Conservation (phyloP, 2,888 invertebrate genomes). For the Eretmocerus hayati region DNA sequence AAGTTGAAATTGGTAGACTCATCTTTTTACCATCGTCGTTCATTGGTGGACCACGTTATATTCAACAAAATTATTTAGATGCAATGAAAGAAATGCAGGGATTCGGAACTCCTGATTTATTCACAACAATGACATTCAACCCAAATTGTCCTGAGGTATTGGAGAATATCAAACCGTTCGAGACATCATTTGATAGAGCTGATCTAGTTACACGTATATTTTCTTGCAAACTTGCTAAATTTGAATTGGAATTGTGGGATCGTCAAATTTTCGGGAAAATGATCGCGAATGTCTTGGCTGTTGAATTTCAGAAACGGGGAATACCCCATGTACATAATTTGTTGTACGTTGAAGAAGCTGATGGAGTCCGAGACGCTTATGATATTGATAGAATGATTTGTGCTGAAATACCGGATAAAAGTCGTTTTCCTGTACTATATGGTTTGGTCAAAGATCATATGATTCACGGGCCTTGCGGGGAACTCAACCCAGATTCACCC, state of each 20-base stretch:
- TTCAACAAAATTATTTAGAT: constrained; percentile 5
- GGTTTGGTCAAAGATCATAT: constrained; percentile 1
- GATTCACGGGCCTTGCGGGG: constrained; percentile 5
- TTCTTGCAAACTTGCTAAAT: neutral
- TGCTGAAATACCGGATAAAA: neutral
- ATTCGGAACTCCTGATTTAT: neutral
- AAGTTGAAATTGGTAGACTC: constrained; percentile 1
- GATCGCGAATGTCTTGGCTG: neutral
- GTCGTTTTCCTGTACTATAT: neutral
- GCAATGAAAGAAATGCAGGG: neutral
- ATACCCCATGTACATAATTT: neutral
- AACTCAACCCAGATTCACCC: neutral
- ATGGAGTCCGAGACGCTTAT: neutral
- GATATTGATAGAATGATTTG: neutral
- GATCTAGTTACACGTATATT: neutral
- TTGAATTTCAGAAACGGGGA: neutral
- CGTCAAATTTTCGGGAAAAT: neutral
- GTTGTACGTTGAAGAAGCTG: neutral
- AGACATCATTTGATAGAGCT: neutral
- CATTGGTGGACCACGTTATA: constrained; percentile 1
- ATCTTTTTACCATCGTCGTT: neutral
- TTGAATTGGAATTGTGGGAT: neutral
- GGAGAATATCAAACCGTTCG: constrained; percentile 1
- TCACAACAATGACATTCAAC: constrained; percentile 1
- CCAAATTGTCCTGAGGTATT: neutral